A percentile compares a stretch with the other conserved stretches of the same genome.
Evolutionary conservation across 2,888 invertebrate genomes (phyloP).

Genomic region (Thymelicus sylvestris): DNA sequence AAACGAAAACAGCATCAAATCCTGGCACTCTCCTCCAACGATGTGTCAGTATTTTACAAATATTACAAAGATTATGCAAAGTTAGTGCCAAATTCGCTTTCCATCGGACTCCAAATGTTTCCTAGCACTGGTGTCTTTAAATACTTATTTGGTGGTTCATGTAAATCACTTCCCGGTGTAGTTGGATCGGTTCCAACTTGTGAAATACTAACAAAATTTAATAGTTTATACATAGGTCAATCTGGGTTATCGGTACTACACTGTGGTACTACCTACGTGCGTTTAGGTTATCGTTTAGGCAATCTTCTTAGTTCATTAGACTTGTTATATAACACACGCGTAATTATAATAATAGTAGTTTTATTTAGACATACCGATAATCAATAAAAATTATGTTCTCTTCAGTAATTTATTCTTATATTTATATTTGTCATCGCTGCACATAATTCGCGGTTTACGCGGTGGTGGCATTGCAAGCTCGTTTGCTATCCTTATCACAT

Average conservation of each 20-base stretch:
- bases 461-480: no score
- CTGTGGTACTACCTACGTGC: conserved; percentile 33
- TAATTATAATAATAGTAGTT: no score
- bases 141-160: conserved; percentile 50
- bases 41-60: conserved; percentile 27
- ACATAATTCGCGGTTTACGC: no score
- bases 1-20: not conserved
- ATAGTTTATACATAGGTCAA: conserved; percentile 5
- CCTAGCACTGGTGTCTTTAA: conserved; percentile 49
- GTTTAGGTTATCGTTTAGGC: not conserved
- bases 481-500: no score
- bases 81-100: conserved; percentile 37
- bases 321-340: no score
- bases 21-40: conserved; percentile 5
- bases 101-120: conserved; percentile 23
- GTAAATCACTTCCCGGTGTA: conserved; percentile 33
- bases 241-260: not conserved
- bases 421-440: no score
- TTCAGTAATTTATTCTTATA: no score
- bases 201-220: conserved; percentile 15
- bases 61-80: conserved; percentile 42
- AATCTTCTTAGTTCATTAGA: not conserved
- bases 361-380: no score
- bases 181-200: conserved; percentile 21
- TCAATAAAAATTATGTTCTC: no score